Conservation (phyloP, 2,797 vertebrate genomes). For the Iguana delicatissima region DNA sequence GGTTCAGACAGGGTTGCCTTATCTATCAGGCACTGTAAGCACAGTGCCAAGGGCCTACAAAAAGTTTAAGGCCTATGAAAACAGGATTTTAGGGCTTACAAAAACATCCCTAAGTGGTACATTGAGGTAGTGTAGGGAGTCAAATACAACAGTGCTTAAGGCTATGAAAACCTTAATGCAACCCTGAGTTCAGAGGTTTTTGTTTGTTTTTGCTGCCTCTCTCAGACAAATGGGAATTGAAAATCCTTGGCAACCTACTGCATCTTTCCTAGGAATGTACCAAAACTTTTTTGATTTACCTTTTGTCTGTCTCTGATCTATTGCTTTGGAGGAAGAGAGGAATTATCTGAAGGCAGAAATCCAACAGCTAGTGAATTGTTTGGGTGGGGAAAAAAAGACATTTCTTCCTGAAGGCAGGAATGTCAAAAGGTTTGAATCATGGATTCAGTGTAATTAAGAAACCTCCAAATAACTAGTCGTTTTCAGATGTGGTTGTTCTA, state of each 20-base stretch:
- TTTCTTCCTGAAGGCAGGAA: slow-evolving; percentile 59
- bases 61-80: no score
- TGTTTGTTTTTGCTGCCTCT: no score
- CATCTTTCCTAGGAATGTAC: not conserved
- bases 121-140: no score
- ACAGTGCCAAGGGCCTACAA: no score
- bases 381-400: slow-evolving; percentile 28
- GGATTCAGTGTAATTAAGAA: slow-evolving; percentile 79
- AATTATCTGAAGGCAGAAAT: slow-evolving; percentile 36
- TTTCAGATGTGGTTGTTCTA: slow-evolving; percentile 81
- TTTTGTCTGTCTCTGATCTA: not conserved
- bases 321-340: slow-evolving; percentile 10
- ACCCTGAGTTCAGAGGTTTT: no score
- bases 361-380: slow-evolving; percentile 23
- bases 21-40: no score
- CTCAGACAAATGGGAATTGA: not conserved
- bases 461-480: slow-evolving; percentile 71
- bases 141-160: no score
- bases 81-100: no score
- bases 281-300: not conserved
- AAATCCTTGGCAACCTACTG: not conserved
- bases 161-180: no score
- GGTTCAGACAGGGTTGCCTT: no score
- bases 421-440: slow-evolving; percentile 77
- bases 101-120: no score